A percentile compares a stretch with the other conserved stretches of the same genome.
These are phyloP conservation scores for Bicyclus anynana DNA, from an alignment of 1,140 invertebrate genomes.

Conservation along the genomic window DNA sequence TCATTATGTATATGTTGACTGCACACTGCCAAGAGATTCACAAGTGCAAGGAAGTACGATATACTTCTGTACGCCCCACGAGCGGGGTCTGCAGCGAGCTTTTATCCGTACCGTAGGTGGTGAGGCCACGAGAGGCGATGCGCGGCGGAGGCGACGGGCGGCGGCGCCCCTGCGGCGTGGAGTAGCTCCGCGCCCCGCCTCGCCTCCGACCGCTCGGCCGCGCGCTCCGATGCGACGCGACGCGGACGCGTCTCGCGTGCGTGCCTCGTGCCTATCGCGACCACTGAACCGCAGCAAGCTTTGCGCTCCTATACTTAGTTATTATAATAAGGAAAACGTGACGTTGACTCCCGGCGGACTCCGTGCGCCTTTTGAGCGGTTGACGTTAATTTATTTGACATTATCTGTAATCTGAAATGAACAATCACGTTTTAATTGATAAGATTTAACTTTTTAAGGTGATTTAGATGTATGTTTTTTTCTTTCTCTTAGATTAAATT, in stretches of 20 bases:
- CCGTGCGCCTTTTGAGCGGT: constrained; percentile 7
- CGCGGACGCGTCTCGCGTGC: constrained; percentile 7
- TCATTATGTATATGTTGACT: too few relatives aligned
- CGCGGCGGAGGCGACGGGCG: constrained; percentile 20
- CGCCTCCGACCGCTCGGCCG: neutral
- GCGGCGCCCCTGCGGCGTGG: constrained; percentile 18
- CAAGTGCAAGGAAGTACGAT: too few relatives aligned
- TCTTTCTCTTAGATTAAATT: constrained; percentile 39
- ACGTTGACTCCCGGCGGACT: neutral
- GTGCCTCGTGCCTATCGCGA: neutral
- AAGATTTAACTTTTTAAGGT: constrained; percentile 34
- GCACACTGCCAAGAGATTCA: too few relatives aligned
- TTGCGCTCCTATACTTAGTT: neutral
- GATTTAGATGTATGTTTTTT: constrained; percentile 42
- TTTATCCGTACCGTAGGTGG: too few relatives aligned
- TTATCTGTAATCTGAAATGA: constrained; percentile 12
- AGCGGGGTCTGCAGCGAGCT: too few relatives aligned
- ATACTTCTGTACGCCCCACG: too few relatives aligned
- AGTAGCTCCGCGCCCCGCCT: constrained; percentile 3
- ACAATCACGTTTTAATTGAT: constrained; percentile 23
- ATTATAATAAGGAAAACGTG: too few relatives aligned
- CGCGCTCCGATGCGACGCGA: constrained; percentile 1
- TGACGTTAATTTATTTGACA: constrained; percentile 19
- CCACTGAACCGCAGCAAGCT: neutral
- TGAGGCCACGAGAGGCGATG: constrained; percentile 18